phyloP scores from a whole-genome alignment of 2,888 invertebrate genomes.

The Colletes collaris region DNA sequence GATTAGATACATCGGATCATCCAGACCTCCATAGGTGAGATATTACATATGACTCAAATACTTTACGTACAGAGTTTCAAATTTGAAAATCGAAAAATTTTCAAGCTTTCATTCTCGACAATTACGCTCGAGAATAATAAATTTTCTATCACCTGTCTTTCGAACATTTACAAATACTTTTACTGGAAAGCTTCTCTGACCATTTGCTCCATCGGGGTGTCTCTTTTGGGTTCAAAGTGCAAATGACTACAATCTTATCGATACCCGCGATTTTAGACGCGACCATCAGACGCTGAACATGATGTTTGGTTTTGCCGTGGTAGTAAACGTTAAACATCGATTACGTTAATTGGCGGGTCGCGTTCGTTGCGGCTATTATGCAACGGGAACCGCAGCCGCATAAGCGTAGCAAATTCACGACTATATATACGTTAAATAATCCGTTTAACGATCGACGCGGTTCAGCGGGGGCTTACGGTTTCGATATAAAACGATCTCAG shows the following conservation, averaged over 20 bases:
- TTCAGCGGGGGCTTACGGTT: conserved; percentile 30
- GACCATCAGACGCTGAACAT: conserved; percentile 22
- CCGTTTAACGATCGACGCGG: conserved; percentile 65
- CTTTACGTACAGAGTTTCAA: too few relatives aligned
- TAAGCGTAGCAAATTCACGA: conserved; percentile 71
- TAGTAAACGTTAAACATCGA: conserved; percentile 76
- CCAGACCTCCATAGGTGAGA: too few relatives aligned
- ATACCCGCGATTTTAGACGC: conserved; percentile 19
- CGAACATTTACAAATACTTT: too few relatives aligned
- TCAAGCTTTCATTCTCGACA: too few relatives aligned
- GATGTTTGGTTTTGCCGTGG: conserved; percentile 59
- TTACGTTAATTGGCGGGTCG: conserved; percentile 75
- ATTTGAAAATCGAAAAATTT: too few relatives aligned
- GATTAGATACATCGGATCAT: not conserved
- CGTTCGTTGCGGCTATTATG: conserved; percentile 64
- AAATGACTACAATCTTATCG: conserved; percentile 26
- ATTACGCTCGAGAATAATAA: too few relatives aligned
- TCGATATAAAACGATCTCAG: conserved; percentile 48
- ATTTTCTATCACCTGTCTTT: too few relatives aligned
- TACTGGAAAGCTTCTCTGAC: too few relatives aligned
- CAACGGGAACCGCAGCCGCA: conserved; percentile 62
- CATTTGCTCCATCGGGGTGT: too few relatives aligned
- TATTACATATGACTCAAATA: too few relatives aligned
- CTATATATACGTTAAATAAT: conserved; percentile 74
- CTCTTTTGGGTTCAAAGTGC: too few relatives aligned